Conservation (phyloP, 1,140 invertebrate species). For the Camponotus floridanus region DNA sequence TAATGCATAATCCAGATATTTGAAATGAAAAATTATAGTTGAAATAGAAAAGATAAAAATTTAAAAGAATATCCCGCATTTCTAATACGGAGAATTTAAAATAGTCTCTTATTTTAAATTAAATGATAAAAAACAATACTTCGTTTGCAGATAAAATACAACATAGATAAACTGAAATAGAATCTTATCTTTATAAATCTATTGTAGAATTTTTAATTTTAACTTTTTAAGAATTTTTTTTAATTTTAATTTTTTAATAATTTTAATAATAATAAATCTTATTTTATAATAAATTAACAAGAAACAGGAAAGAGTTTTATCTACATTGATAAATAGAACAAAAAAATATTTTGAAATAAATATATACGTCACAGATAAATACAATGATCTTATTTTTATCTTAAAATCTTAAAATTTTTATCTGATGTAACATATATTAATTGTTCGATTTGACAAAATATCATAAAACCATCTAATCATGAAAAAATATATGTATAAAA, state of each 20-base stretch:
- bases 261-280: not conserved
- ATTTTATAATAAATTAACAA: not conserved
- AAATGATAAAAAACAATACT: too few species aligned
- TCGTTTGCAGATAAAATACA: too few species aligned
- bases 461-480: constrained; percentile 26
- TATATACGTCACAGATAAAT: not conserved
- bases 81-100: not conserved
- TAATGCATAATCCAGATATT: constrained; percentile 66
- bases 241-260: too few species aligned
- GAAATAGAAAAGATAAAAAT: not conserved
- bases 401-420: not conserved
- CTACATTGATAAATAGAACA: not conserved
- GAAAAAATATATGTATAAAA: constrained; percentile 22
- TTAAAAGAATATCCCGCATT: not conserved
- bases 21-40: not conserved
- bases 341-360: not conserved
- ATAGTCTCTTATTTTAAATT: not conserved
- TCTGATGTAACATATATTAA: constrained; percentile 1
- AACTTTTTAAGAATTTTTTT: too few species aligned
- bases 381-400: constrained; percentile 7
- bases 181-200: not conserved
- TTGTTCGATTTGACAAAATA: constrained; percentile 18
- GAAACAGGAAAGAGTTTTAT: not conserved
- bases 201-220: not conserved
- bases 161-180: not conserved